These are phyloP conservation scores for Phaedon cochleariae DNA, from an alignment of 2,888 invertebrate genomes.

Conservation along the genomic window DNA sequence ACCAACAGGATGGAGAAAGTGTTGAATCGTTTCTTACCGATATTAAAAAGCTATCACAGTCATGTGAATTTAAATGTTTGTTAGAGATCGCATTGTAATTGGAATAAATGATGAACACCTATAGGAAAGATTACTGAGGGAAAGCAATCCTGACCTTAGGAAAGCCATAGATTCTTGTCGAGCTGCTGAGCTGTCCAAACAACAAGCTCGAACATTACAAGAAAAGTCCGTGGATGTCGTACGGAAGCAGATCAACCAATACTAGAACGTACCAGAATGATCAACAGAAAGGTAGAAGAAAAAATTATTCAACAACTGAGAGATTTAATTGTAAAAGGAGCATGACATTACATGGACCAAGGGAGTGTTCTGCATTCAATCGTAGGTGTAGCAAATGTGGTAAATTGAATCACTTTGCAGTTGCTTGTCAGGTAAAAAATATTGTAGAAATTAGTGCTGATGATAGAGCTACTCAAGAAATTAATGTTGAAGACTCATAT, in stretches of 20 bases:
- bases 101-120: constrained; percentile 5
- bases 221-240: neutral
- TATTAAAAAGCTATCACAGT: constrained; percentile 1
- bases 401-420: neutral
- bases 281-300: too few relatives aligned
- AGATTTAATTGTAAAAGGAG: neutral
- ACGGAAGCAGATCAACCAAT: too few relatives aligned
- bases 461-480: neutral
- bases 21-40: constrained; percentile 14
- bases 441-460: neutral
- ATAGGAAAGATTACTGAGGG: neutral
- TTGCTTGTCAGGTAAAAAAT: neutral
- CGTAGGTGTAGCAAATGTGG: neutral
- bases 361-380: neutral
- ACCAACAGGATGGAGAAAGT: constrained; percentile 9
- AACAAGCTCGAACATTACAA: constrained; percentile 9
- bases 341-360: neutral
- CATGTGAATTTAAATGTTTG: neutral
- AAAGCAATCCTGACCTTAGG: constrained; percentile 3
- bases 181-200: constrained; percentile 6
- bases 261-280: too few relatives aligned
- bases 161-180: constrained; percentile 8
- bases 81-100: neutral
- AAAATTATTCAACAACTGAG: too few relatives aligned
- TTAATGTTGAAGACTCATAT: neutral